phyloP scores from a whole-genome alignment of 1,140 invertebrate species.

The Teleopsis dalmanni region DNA sequence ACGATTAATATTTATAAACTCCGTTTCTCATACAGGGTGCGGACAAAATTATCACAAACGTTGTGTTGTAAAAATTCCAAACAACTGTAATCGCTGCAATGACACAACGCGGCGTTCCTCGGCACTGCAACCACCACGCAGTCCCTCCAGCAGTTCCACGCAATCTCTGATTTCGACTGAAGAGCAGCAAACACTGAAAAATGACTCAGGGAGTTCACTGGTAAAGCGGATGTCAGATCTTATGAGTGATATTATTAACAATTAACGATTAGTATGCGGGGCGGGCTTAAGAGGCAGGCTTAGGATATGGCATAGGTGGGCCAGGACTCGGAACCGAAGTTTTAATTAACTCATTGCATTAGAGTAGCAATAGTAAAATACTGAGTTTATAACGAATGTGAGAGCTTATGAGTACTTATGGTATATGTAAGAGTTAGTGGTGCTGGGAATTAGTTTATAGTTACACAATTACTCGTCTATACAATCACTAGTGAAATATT shows the following conservation, averaged over 20 bases:
- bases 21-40: slow-evolving; percentile 61
- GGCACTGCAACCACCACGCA: slow-evolving; percentile 58
- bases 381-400: no score
- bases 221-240: slow-evolving; percentile 45
- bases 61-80: slow-evolving; percentile 96
- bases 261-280: slow-evolving; percentile 12
- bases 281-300: no score
- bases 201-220: slow-evolving; percentile 49
- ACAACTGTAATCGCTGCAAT: slow-evolving; percentile 70
- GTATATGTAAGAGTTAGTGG: no score
- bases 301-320: no score
- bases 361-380: no score
- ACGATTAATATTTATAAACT: not conserved
- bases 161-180: slow-evolving; percentile 40
- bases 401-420: no score
- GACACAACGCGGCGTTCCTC: slow-evolving; percentile 43
- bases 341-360: no score
- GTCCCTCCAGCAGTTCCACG: slow-evolving; percentile 55
- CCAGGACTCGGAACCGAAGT: no score
- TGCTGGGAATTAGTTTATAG: no score
- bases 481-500: no score
- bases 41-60: slow-evolving; percentile 97
- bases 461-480: no score
- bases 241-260: slow-evolving; percentile 45
- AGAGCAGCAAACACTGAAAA: slow-evolving; percentile 27